Evolutionary conservation across 2,113 vertebrate species (phyloP).

Genomic region (Lophura nycthemera): DNA sequence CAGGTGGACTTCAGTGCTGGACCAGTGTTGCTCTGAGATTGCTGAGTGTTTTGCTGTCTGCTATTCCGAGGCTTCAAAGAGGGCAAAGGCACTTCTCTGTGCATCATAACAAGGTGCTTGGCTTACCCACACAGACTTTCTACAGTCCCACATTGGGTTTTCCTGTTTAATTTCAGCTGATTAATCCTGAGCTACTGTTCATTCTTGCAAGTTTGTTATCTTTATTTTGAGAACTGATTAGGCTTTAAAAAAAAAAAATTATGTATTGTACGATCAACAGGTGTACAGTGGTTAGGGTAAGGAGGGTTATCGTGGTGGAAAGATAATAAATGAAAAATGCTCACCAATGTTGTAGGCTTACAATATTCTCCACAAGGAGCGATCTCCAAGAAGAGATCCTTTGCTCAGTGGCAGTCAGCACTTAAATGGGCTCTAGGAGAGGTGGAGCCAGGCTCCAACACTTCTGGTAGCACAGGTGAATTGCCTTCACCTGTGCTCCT

Average conservation of each 20-base stretch:
- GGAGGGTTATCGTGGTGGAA: too few relatives aligned
- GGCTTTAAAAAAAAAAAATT: neutral
- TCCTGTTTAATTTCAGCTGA: neutral
- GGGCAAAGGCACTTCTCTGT: neutral
- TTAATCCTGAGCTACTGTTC: neutral
- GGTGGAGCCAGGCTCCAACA: too few relatives aligned
- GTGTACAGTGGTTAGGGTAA: too few relatives aligned
- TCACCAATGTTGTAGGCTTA: too few relatives aligned
- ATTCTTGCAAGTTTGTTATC: neutral
- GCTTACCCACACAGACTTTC: neutral
- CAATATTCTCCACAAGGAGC: too few relatives aligned
- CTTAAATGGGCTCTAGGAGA: too few relatives aligned
- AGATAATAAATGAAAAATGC: too few relatives aligned
- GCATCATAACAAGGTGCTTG: rapidly evolving
- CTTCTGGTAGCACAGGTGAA: too few relatives aligned
- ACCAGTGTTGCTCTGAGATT: rapidly evolving
- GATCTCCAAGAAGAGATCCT: too few relatives aligned
- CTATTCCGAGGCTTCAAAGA: neutral
- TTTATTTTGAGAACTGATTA: neutral
- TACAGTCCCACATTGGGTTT: neutral
- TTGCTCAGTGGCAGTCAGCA: too few relatives aligned
- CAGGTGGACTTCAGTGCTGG: rapidly evolving
- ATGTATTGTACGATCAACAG: too few relatives aligned
- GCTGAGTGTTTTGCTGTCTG: neutral
- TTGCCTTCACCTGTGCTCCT: too few relatives aligned